Conservation (phyloP, 2,888 invertebrate species). For the Zhengitettix transpicula region DNA sequence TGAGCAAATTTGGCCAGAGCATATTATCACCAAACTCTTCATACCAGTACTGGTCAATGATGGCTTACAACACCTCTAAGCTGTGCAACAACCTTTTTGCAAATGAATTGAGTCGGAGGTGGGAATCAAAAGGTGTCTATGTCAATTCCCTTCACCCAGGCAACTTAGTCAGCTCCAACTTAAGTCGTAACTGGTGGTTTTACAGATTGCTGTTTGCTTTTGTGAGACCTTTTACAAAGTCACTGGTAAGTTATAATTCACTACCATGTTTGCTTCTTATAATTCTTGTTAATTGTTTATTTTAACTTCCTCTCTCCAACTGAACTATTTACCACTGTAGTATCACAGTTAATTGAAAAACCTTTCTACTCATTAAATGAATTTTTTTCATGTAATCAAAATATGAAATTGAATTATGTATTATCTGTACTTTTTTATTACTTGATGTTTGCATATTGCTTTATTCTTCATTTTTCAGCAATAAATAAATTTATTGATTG, state of each 20-base stretch:
- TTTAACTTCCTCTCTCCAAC: not conserved
- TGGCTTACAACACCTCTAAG: constrained; percentile 79
- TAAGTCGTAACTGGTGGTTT: constrained; percentile 73
- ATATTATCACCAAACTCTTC: constrained; percentile 48
- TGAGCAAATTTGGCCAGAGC: constrained; percentile 2
- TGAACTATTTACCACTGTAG: no score
- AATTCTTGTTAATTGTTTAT: not conserved
- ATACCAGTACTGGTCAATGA: constrained; percentile 56
- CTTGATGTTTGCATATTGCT: no score
- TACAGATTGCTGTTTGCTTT: constrained; percentile 61
- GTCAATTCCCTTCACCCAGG: constrained; percentile 80
- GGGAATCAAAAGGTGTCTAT: constrained; percentile 49
- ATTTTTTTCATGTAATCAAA: no score
- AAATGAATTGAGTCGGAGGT: constrained; percentile 53
- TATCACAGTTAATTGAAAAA: no score
- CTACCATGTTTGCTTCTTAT: not conserved
- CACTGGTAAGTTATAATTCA: constrained; percentile 43
- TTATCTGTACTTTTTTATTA: no score
- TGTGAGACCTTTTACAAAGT: constrained; percentile 86
- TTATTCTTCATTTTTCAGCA: no score
- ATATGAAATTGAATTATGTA: no score
- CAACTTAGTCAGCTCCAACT: constrained; percentile 67
- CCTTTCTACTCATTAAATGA: no score
- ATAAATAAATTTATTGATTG: no score
- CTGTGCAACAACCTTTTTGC: constrained; percentile 74